A percentile compares a stretch with the other conserved stretches of the same genome.
Evolutionary conservation across 1,140 invertebrate genomes (phyloP).

Genomic region (Subanguina moxae): DNA sequence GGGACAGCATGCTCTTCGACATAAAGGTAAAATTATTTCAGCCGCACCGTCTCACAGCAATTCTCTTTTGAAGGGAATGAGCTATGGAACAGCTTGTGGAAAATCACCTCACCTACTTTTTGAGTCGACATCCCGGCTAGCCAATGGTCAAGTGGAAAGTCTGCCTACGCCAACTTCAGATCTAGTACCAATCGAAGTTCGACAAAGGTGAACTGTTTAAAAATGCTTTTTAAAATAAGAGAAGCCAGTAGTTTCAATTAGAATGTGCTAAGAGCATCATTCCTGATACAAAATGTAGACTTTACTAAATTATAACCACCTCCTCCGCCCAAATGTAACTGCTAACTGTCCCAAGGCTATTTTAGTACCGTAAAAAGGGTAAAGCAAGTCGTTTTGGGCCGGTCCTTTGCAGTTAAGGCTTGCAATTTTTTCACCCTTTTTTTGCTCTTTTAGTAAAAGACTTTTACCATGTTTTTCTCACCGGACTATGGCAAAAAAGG

Average conservation of each 20-base stretch:
- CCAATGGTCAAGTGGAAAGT: not conserved
- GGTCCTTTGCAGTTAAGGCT: no score
- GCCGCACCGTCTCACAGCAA: not conserved
- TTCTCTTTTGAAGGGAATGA: not conserved
- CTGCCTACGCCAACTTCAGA: not conserved
- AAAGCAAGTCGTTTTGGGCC: no score
- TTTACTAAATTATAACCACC: no score
- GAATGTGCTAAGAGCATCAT: not conserved
- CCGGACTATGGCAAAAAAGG: no score
- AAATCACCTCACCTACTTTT: not conserved
- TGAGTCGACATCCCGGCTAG: not conserved
- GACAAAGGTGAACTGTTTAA: constrained; percentile 14
- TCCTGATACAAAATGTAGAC: no score
- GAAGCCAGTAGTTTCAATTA: not conserved
- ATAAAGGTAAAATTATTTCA: not conserved
- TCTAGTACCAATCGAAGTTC: constrained; percentile 34
- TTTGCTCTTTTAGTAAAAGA: no score
- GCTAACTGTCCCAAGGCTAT: no score
- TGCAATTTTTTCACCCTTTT: no score
- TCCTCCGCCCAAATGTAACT: no score
- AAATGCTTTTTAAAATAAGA: not conserved
- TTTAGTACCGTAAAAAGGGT: no score
- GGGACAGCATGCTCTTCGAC: not conserved
- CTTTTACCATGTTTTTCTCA: no score
- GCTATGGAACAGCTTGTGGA: not conserved